phyloP scores from a whole-genome alignment of 2,113 vertebrate genomes.

The Stegastes partitus region DNA sequence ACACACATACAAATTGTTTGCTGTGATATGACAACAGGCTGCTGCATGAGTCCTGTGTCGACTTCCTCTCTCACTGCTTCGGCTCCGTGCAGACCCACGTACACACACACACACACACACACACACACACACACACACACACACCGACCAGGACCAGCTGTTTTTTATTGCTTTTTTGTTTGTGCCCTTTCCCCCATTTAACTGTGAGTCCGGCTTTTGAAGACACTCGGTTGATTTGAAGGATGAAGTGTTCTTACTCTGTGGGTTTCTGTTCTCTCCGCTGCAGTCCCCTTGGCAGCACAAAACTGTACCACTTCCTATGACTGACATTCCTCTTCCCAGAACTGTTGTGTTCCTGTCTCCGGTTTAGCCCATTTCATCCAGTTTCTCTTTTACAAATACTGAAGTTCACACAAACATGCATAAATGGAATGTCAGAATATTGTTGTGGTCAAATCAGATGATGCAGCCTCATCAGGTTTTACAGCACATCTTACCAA shows the following conservation, averaged over 20 bases:
- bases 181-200: conserved; percentile 61
- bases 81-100: conserved; percentile 11
- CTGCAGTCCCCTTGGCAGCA: neutral
- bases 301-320: neutral
- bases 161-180: conserved; percentile 49
- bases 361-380: neutral
- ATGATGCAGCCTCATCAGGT: too few relatives aligned
- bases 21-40: conserved; percentile 66
- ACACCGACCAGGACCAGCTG: conserved; percentile 42
- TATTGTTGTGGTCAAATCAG: too few relatives aligned
- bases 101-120: conserved; percentile 26
- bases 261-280: neutral
- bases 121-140: conserved; percentile 38
- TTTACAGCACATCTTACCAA: too few relatives aligned
- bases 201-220: conserved; percentile 26
- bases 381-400: neutral
- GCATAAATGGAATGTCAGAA: neutral
- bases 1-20: conserved; percentile 62
- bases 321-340: conserved; percentile 3
- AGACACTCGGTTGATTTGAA: conserved; percentile 3
- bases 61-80: conserved; percentile 72
- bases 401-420: neutral
- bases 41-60: conserved; percentile 55
- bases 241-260: conserved; percentile 27
- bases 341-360: rapidly evolving